Evolutionary conservation across 2,888 invertebrate species (phyloP).

Genomic region (Clepsis dumicolana): DNA sequence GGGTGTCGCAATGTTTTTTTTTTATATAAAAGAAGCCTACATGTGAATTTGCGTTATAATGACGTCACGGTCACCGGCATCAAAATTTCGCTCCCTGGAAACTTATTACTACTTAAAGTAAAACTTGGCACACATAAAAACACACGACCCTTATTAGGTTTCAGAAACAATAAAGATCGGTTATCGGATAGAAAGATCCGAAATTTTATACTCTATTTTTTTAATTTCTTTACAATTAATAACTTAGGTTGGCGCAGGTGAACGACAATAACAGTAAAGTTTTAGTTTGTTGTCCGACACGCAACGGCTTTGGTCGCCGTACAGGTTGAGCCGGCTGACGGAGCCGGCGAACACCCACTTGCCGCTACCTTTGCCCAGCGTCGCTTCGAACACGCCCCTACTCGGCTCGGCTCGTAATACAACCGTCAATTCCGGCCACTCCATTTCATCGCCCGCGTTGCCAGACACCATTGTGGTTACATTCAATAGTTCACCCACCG

Average conservation of each 20-base stretch:
- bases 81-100: no score
- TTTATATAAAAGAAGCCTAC: no score
- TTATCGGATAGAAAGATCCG: no score
- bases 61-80: no score
- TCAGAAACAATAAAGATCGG: no score
- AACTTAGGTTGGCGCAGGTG: not conserved
- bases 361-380: conserved; percentile 69
- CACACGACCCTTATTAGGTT: no score
- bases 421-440: conserved; percentile 85
- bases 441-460: conserved; percentile 48
- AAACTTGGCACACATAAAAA: no score
- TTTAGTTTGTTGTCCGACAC: conserved; percentile 88
- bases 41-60: no score
- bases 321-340: conserved; percentile 90
- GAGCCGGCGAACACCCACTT: conserved; percentile 87
- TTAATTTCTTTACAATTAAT: not conserved
- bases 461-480: conserved; percentile 85
- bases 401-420: conserved; percentile 88
- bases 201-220: not conserved
- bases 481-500: conserved; percentile 68
- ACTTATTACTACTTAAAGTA: no score
- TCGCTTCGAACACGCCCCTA: conserved; percentile 90
- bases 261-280: conserved; percentile 89
- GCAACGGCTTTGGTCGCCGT: conserved; percentile 90
- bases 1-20: no score